Percentiles rank a stretch among this genome's conserved stretches.
Conservation (phyloP, 2,797 vertebrate species). For the Cuculus canorus region DNA sequence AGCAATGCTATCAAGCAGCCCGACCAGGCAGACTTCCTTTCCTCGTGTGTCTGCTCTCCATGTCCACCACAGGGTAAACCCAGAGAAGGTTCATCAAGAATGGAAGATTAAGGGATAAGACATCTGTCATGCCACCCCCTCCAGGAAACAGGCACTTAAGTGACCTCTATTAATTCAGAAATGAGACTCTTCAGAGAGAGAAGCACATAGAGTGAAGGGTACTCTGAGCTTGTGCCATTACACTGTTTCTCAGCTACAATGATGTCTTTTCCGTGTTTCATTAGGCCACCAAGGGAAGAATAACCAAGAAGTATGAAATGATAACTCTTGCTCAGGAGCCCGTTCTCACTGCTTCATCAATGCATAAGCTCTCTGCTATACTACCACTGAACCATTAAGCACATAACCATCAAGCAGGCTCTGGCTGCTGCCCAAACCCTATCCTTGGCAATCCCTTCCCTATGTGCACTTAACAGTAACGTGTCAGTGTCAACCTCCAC, state of each 20-base stretch:
- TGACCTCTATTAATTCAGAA: neutral
- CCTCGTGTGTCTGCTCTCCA: accelerated
- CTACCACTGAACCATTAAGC: accelerated
- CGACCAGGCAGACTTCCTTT: too few species aligned
- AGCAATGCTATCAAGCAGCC: neutral
- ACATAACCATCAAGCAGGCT: accelerated
- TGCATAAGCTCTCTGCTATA: neutral
- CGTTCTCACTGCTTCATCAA: neutral
- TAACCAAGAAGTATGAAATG: neutral
- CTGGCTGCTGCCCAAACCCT: neutral
- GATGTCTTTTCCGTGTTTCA: neutral
- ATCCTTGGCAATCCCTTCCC: neutral
- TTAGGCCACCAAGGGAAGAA: neutral
- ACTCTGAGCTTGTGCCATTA: neutral
- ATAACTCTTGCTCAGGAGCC: neutral
- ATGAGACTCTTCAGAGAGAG: neutral
- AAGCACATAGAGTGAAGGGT: neutral
- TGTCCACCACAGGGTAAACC: neutral
- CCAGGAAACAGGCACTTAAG: neutral
- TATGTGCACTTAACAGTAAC: accelerated
- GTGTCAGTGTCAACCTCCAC: neutral
- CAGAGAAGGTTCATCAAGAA: neutral
- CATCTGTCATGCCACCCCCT: neutral
- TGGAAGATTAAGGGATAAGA: neutral
- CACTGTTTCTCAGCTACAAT: neutral